Evolutionary conservation across 1,140 invertebrate species (phyloP).

Genomic region (Caenorhabditis remanei): DNA sequence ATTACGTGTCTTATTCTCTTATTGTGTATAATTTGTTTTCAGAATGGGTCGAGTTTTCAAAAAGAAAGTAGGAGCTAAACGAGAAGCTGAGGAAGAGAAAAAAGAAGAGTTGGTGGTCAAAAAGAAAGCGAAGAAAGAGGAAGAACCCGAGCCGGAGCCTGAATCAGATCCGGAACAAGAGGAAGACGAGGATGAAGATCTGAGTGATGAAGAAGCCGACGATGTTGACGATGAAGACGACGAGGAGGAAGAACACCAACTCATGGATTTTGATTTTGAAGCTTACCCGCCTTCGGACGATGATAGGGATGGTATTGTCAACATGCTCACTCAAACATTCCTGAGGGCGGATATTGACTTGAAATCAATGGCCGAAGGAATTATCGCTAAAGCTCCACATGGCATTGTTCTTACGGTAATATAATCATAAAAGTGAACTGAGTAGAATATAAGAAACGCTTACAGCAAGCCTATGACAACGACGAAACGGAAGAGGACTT

Average conservation of each 20-base stretch:
- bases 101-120: background rate
- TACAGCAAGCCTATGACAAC: conserved; percentile 62
- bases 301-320: conserved; percentile 59
- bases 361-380: conserved; percentile 43
- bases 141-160: background rate
- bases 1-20: too few species aligned
- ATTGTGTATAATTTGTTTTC: background rate
- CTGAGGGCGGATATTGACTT: conserved; percentile 41
- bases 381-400: conserved; percentile 53
- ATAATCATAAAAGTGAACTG: background rate
- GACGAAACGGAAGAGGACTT: conserved; percentile 53
- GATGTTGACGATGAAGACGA: conserved; percentile 53
- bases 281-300: conserved; percentile 53
- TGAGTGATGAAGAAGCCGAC: conserved; percentile 39
- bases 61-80: conserved; percentile 11
- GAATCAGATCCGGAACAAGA: background rate
- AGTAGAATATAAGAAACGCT: background rate
- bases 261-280: conserved; percentile 61
- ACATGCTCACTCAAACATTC: conserved; percentile 61
- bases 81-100: conserved; percentile 38
- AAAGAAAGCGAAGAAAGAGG: background rate
- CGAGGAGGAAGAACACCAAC: conserved; percentile 2
- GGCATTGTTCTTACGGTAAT: conserved; percentile 57
- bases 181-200: conserved; percentile 62
- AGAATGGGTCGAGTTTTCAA: conserved; percentile 48